Base-by-base conservation (phyloP, 2,113 vertebrate species). In the Osmerus eperlanus region DNA sequence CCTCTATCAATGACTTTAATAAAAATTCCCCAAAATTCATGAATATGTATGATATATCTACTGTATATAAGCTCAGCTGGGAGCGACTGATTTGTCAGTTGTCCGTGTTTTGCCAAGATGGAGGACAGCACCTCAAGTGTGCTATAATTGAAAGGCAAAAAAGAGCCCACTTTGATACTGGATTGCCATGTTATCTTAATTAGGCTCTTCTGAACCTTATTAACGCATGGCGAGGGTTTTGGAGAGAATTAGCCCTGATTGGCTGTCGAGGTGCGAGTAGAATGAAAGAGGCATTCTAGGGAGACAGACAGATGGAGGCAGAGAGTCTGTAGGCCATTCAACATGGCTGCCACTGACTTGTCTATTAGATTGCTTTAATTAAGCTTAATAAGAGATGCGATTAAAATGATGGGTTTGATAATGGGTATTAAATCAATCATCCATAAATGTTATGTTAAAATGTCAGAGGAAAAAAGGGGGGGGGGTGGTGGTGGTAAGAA, bases 351-450 rank as follows among this genome's bases (percentile, higher is more conserved):
- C 41, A 47, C 41, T 47, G 41, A 47, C 9, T 47, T 47, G 41
- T 92, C 93, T 93, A 94, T 96, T 96, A 95, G 91, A 93, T 92
- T 91, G 93, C 96, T 96, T 95, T 96, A 96, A 98, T 98, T 93
- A 95, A 94, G 92, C 93, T 89, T 96, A 96, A 98, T 98, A 95
- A 96, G 93, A 94, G 93, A 94, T 92, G 94, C 91, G 94, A 95
- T 96, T 97, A 96, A 94, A 95, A 95, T 94, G 95, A 96, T 94
- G 92, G 91, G 93, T 92, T 94, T 93, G 95, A 96, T 95, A 97
- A 95, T 93, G 95, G 92, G 91, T 90, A 95, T 96, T 95, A 95
- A 96, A 96, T 95, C 95, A 94, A 91, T 91, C 94, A 93, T 91
- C 92, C 93, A 94, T 94, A 96, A 97, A 96, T 96, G 94, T 95